Evolutionary conservation across 23 tunicate genomes (phyloP).

Genomic region (Corella eumyota): DNA sequence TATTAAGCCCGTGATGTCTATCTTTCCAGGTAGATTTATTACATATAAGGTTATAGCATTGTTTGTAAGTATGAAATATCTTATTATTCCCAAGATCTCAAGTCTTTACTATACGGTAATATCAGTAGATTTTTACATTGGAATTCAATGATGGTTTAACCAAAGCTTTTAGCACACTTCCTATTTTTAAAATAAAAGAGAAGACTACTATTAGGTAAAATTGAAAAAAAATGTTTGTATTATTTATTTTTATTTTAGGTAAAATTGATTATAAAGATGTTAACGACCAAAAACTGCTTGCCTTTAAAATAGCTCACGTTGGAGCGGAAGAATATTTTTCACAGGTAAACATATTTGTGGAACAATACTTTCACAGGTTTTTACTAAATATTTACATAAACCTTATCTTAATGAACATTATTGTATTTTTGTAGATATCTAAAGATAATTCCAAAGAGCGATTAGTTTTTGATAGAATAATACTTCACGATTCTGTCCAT

Average conservation of each 20-base stretch:
- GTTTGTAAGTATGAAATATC: no score
- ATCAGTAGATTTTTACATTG: no score
- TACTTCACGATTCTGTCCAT: constrained; percentile 44
- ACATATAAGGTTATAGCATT: no score
- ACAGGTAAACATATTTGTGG: constrained; percentile 17
- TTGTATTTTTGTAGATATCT: constrained; percentile 19
- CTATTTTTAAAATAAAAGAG: no score
- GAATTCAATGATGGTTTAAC: no score
- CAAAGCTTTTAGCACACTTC: no score
- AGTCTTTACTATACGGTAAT: no score
- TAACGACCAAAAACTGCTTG: constrained; percentile 32
- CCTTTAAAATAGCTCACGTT: constrained; percentile 57
- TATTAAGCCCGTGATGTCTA: constrained; percentile 23
- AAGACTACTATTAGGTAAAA: no score
- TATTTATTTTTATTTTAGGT: constrained; percentile 16
- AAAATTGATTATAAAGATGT: constrained; percentile 51
- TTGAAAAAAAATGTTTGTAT: not conserved
- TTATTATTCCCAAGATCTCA: no score
- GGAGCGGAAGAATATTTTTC: constrained; percentile 82
- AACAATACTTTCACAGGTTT: not conserved
- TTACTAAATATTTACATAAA: no score
- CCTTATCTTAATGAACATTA: no score
- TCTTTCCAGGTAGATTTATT: constrained; percentile 39
- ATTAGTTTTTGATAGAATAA: constrained; percentile 54
- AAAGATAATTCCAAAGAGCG: constrained; percentile 16